Evolutionary conservation across 1,140 invertebrate species (phyloP).

Genomic region (Batillaria attramentaria): DNA sequence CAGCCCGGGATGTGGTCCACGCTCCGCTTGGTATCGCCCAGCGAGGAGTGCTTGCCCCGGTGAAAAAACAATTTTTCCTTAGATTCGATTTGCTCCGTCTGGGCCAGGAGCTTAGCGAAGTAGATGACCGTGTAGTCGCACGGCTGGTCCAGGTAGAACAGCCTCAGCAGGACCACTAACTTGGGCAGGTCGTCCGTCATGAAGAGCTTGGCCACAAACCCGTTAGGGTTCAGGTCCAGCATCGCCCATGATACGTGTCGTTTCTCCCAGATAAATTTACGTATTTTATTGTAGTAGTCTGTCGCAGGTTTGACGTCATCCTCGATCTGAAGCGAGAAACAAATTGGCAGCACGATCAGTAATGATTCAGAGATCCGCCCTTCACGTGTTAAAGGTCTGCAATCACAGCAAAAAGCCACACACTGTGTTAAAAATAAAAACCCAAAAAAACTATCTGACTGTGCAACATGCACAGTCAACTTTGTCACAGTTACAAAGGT

Average conservation of each 20-base stretch:
- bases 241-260: conserved; percentile 55
- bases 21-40: conserved; percentile 49
- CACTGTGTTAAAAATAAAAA: too few species aligned
- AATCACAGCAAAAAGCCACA: too few species aligned
- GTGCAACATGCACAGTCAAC: too few species aligned
- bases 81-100: neutral
- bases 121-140: conserved; percentile 65
- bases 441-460: too few species aligned
- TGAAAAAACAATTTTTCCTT: conserved; percentile 1
- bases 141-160: conserved; percentile 66
- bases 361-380: too few species aligned
- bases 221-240: conserved; percentile 66
- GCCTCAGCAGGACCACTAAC: conserved; percentile 57
- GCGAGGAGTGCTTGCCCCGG: conserved; percentile 60
- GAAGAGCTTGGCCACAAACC: conserved; percentile 69
- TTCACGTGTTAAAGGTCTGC: too few species aligned
- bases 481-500: too few species aligned
- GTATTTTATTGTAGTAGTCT: conserved; percentile 60
- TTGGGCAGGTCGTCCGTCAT: conserved; percentile 55
- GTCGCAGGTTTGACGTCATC: conserved; percentile 67
- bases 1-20: conserved; percentile 41
- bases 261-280: conserved; percentile 52
- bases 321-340: conserved; percentile 70
- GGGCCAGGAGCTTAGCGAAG: conserved; percentile 64
- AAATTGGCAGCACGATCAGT: too few species aligned